These are phyloP conservation scores for Ganaspis brasiliensis DNA, from an alignment of 2,888 invertebrate species.

Conservation along the genomic window DNA sequence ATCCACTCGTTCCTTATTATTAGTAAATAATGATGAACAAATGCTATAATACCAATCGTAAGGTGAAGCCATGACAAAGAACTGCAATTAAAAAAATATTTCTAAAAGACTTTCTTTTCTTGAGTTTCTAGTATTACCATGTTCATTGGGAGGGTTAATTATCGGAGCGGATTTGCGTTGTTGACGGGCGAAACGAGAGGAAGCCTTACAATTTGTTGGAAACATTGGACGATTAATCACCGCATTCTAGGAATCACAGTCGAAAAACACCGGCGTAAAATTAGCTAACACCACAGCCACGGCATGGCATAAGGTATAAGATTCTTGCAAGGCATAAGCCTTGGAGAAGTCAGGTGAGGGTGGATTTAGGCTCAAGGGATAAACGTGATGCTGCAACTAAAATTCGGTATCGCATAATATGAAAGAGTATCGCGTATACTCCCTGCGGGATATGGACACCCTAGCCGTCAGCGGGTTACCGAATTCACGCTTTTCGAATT, in stretches of 20 bases:
- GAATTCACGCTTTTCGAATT: constrained; percentile 32
- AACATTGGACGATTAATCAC: constrained; percentile 67
- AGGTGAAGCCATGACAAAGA: too few relatives aligned
- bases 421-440: constrained; percentile 55
- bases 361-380: constrained; percentile 56
- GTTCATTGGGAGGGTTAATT: neutral
- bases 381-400: constrained; percentile 71
- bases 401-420: constrained; percentile 53
- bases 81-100: too few relatives aligned
- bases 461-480: constrained; percentile 35
- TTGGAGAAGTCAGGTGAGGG: constrained; percentile 13
- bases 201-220: constrained; percentile 20
- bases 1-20: too few relatives aligned
- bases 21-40: too few relatives aligned
- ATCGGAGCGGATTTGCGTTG: neutral
- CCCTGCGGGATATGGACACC: constrained; percentile 65
- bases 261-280: constrained; percentile 70
- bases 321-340: neutral
- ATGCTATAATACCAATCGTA: too few relatives aligned
- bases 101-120: too few relatives aligned
- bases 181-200: neutral
- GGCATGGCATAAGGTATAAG: constrained; percentile 15
- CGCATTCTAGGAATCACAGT: constrained; percentile 65
- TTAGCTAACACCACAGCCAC: constrained; percentile 69
- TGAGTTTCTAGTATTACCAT: neutral